phyloP scores from a whole-genome alignment of 2,888 invertebrate genomes.

The Diaprepes abbreviatus region DNA sequence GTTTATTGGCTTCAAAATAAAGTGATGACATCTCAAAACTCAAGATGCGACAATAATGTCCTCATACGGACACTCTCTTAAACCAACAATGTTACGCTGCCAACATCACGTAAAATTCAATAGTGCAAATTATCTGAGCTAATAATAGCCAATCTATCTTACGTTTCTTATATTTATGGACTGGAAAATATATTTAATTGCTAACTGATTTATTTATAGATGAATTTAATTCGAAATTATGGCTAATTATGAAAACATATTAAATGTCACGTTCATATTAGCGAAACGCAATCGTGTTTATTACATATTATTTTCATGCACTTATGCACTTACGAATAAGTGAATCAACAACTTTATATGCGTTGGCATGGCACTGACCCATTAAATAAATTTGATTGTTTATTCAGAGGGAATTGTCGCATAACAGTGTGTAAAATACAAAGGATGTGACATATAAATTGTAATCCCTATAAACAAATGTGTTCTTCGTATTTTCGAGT shows the following conservation, averaged over 20 bases:
- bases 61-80: too few relatives aligned
- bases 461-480: too few relatives aligned
- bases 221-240: constrained; percentile 2
- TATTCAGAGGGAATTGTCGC: constrained; percentile 14
- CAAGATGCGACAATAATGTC: too few relatives aligned
- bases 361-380: constrained; percentile 25
- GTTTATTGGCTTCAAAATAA: too few relatives aligned
- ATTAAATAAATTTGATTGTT: constrained; percentile 21
- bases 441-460: too few relatives aligned
- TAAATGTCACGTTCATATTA: constrained; percentile 29
- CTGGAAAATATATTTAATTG: background rate
- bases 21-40: too few relatives aligned
- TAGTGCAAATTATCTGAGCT: background rate
- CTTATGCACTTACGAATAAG: constrained; percentile 14
- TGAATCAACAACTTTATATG: constrained; percentile 21
- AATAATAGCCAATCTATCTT: background rate
- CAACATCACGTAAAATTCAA: too few relatives aligned
- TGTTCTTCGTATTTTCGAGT: too few relatives aligned
- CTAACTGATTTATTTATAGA: background rate
- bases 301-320: constrained; percentile 9
- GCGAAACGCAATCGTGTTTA: constrained; percentile 15
- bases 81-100: too few relatives aligned
- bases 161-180: too few relatives aligned
- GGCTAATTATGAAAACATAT: background rate
- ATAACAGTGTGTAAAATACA: background rate